Evolutionary conservation across 2,113 vertebrate species (phyloP).

Genomic region (Hippolais icterina): DNA sequence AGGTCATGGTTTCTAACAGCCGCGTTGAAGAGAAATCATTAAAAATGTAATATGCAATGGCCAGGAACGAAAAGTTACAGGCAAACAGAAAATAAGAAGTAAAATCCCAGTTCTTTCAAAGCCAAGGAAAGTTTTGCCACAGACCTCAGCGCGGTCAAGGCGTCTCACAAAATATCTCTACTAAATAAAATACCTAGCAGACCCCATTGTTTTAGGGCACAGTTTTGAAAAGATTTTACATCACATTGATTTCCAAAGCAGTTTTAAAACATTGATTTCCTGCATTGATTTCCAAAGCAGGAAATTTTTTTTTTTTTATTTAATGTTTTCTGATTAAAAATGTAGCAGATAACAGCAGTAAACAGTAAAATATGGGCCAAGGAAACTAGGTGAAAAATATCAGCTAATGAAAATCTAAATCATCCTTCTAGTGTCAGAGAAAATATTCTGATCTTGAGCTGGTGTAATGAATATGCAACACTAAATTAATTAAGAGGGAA

Average conservation of each 20-base stretch:
- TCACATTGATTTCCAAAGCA: not conserved
- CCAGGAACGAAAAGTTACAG: not conserved
- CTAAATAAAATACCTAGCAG: not conserved
- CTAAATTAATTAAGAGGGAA: not conserved
- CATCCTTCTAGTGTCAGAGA: not conserved
- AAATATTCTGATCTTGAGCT: not conserved
- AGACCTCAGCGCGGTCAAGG: not conserved
- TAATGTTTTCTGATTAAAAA: not conserved
- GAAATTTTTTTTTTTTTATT: not conserved
- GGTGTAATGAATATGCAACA: not conserved
- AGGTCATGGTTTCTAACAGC: conserved; percentile 28
- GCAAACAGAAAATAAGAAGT: not conserved
- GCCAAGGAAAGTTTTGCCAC: not conserved
- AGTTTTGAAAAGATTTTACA: not conserved
- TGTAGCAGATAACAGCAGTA: not conserved
- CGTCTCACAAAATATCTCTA: not conserved
- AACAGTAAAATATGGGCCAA: not conserved
- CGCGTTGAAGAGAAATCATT: conserved; percentile 3
- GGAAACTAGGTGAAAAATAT: not conserved
- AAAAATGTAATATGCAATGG: not conserved
- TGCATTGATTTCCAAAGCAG: not conserved
- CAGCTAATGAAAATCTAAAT: not conserved
- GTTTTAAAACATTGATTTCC: not conserved
- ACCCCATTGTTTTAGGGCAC: not conserved
- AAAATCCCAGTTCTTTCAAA: not conserved